Conservation (phyloP, 2,797 vertebrate genomes). For the Sebastiscus tertius region DNA sequence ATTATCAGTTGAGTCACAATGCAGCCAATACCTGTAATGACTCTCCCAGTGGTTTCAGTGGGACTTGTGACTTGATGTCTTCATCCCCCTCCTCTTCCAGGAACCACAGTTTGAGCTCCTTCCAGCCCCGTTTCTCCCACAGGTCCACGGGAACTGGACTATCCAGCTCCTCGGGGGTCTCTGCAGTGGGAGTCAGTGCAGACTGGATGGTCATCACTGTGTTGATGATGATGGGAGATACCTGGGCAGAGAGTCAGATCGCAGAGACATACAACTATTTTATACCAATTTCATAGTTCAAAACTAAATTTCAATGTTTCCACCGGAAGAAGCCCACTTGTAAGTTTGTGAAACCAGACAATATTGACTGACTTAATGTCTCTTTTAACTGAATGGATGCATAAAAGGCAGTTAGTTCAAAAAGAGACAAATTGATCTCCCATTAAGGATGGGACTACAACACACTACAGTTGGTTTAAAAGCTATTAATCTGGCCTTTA, state of each 20-base stretch:
- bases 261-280: neutral
- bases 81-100: slow-evolving; percentile 90
- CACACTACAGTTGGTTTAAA: neutral
- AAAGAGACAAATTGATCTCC: neutral
- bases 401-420: neutral
- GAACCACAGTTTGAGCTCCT: slow-evolving; percentile 94
- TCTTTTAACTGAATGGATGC: neutral
- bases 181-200: slow-evolving; percentile 87
- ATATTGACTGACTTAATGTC: neutral
- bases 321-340: no score
- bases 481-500: neutral
- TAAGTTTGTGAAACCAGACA: neutral
- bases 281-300: neutral
- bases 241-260: slow-evolving; percentile 77
- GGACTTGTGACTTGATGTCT: slow-evolving; percentile 64
- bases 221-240: slow-evolving; percentile 98
- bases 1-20: neutral
- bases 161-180: slow-evolving; percentile 84
- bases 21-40: slow-evolving; percentile 81
- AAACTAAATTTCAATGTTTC: neutral
- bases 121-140: slow-evolving; percentile 90
- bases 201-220: slow-evolving; percentile 97
- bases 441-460: neutral
- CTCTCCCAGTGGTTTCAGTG: slow-evolving; percentile 89
- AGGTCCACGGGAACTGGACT: slow-evolving; percentile 86